These are phyloP conservation scores for Onchidella celtica DNA, from an alignment of 2,888 invertebrate species.

Conservation along the genomic window DNA sequence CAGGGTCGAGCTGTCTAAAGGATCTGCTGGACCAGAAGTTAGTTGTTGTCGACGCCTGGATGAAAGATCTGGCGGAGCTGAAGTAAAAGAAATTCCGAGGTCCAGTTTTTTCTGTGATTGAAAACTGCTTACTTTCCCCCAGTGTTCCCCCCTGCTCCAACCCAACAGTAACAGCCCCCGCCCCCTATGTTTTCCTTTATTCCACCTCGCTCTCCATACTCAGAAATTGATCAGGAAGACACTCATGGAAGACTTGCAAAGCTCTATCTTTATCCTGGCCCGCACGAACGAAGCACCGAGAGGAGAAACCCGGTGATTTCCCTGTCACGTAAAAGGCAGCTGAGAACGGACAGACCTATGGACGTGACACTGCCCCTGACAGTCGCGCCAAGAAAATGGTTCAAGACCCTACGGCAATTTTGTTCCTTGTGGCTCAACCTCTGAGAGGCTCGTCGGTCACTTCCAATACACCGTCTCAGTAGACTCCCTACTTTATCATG, in stretches of 20 bases:
- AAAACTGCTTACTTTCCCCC: conserved; percentile 6
- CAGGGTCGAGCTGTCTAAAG: not conserved
- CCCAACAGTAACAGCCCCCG: not conserved
- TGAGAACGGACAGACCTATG: conserved; percentile 13
- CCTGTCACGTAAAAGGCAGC: not conserved
- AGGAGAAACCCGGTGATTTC: conserved; percentile 8
- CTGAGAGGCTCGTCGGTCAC: no score
- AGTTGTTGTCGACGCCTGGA: not conserved
- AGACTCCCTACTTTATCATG: no score
- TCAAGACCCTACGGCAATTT: not conserved
- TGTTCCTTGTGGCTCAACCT: not conserved
- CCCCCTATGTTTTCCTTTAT: not conserved
- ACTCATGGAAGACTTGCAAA: conserved; percentile 4
- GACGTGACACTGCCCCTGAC: conserved; percentile 20
- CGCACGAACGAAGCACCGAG: not conserved
- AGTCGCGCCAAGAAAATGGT: not conserved
- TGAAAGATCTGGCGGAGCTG: not conserved
- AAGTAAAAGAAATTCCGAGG: conserved; percentile 1
- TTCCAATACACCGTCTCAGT: no score
- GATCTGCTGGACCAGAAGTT: not conserved
- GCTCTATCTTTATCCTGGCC: conserved; percentile 33
- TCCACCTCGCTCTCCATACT: not conserved
- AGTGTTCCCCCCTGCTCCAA: not conserved
- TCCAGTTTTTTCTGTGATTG: conserved; percentile 15
- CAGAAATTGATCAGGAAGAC: conserved; percentile 27